phyloP scores from a whole-genome alignment of 2,888 invertebrate species.

The Apamea monoglypha region DNA sequence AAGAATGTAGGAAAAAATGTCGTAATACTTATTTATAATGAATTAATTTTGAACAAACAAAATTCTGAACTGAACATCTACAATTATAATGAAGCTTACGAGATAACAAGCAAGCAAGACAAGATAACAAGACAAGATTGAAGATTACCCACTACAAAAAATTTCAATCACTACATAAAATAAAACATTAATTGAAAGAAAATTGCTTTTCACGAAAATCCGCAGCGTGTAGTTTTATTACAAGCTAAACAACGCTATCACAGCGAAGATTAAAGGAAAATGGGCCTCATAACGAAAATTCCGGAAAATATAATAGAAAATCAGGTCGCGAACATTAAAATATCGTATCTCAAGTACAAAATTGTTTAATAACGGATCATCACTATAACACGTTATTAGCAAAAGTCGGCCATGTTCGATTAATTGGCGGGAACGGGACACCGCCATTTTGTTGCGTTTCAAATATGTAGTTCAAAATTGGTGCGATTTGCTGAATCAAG shows the following conservation, averaged over 20 bases:
- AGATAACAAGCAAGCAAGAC: no score
- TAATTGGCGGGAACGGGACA: slow-evolving; percentile 61
- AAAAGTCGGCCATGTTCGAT: slow-evolving; percentile 53
- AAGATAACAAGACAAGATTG: no score
- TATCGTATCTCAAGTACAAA: slow-evolving; percentile 52
- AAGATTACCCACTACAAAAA: slow-evolving; percentile 5
- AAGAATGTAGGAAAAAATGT: slow-evolving; percentile 32
- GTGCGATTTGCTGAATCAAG: slow-evolving; percentile 54
- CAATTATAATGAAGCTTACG: neutral
- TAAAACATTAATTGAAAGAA: slow-evolving; percentile 6
- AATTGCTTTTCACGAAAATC: slow-evolving; percentile 41
- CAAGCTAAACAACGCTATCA: slow-evolving; percentile 35
- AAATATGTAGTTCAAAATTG: slow-evolving; percentile 64
- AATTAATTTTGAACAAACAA: slow-evolving; percentile 12
- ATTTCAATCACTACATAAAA: neutral
- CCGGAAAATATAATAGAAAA: slow-evolving; percentile 37
- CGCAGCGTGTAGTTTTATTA: slow-evolving; percentile 37
- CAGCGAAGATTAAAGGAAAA: slow-evolving; percentile 47
- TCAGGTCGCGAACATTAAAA: slow-evolving; percentile 42
- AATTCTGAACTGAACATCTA: neutral
- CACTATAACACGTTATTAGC: slow-evolving; percentile 53
- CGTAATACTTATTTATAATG: neutral
- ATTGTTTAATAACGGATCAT: slow-evolving; percentile 54
- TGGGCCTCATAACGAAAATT: slow-evolving; percentile 20
- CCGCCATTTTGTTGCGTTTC: slow-evolving; percentile 62